Percentiles rank a stretch among this genome's conserved stretches.
phyloP scores from a whole-genome alignment of 2,113 vertebrate species.

The Eurypyga helias region DNA sequence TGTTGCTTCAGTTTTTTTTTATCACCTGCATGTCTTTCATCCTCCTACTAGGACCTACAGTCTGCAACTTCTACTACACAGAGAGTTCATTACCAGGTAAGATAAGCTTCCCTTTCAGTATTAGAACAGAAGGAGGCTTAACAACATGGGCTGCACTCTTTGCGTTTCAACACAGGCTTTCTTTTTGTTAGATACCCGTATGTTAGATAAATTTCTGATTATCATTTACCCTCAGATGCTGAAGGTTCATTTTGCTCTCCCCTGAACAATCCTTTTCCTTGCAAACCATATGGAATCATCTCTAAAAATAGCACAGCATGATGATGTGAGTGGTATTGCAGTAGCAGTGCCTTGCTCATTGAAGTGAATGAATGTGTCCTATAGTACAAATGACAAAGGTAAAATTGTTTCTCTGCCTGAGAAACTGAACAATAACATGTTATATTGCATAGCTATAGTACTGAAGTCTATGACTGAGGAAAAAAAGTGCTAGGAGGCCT shows the following conservation, averaged over 20 bases:
- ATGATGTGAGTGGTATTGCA: not conserved
- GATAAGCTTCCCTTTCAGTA: not conserved
- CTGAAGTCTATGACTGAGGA: not conserved
- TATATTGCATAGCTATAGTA: not conserved
- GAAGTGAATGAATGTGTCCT: not conserved
- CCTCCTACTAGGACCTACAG: constrained; percentile 75
- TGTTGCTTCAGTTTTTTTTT: not conserved
- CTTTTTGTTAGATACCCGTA: not conserved
- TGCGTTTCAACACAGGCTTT: not conserved
- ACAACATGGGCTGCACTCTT: not conserved
- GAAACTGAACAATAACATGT: not conserved
- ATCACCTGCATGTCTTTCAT: not conserved
- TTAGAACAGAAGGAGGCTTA: not conserved
- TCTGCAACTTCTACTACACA: constrained; percentile 80
- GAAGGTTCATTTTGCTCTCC: not conserved
- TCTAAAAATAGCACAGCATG: not conserved
- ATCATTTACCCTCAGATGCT: not conserved
- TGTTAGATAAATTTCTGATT: not conserved
- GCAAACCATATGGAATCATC: not conserved
- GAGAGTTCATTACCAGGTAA: constrained; percentile 97
- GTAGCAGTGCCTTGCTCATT: not conserved
- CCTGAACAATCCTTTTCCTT: not conserved
- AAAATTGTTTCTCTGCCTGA: not conserved
- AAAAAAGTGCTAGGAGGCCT: not conserved
- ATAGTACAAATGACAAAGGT: not conserved